Evolutionary conservation across 2,888 invertebrate species (phyloP).

Genomic region (Caenorhabditis drosophilae): DNA sequence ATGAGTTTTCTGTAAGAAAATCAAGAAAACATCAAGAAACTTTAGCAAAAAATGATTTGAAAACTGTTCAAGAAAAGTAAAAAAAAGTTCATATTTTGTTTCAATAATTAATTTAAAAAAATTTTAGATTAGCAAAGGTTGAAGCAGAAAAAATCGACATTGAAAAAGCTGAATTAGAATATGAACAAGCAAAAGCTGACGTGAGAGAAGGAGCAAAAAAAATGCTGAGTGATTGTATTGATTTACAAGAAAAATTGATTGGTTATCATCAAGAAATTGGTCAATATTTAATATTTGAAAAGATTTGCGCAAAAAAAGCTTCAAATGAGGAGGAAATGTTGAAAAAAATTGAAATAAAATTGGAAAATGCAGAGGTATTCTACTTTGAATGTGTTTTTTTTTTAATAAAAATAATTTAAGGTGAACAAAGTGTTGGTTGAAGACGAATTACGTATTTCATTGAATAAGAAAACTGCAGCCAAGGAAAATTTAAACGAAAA

Average conservation of each 20-base stretch:
- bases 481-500: slow-evolving; percentile 1
- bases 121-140: not conserved
- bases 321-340: not conserved
- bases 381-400: no score
- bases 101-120: not conserved
- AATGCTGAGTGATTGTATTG: not conserved
- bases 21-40: not conserved
- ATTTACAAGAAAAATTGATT: not conserved
- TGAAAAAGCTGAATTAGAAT: slow-evolving; percentile 20
- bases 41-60: not conserved
- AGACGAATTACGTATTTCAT: not conserved
- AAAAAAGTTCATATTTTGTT: slow-evolving; percentile 3
- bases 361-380: not conserved
- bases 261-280: not conserved
- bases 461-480: slow-evolving; percentile 4
- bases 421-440: slow-evolving; percentile 5
- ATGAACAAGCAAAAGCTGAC: slow-evolving; percentile 7
- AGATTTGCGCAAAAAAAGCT: not conserved
- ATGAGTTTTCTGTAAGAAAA: no score
- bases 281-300: slow-evolving; percentile 1
- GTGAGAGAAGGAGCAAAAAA: slow-evolving; percentile 2
- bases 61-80: not conserved
- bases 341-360: not conserved
- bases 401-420: not conserved
- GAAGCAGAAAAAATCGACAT: slow-evolving; percentile 17